phyloP scores from a whole-genome alignment of 2,797 vertebrate genomes.

The Sciurus vulgaris region DNA sequence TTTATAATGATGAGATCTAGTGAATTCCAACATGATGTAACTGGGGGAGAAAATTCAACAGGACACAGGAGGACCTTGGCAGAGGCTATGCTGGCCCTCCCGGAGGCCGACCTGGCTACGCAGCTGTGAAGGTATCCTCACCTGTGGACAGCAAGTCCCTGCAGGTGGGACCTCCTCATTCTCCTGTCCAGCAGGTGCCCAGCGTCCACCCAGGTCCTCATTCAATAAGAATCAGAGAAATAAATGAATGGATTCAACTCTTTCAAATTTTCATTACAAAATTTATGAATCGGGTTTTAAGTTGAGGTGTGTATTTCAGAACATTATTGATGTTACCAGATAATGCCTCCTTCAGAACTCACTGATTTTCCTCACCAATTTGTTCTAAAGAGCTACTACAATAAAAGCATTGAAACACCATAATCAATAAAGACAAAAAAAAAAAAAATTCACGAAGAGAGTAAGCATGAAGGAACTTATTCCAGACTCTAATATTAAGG shows the following conservation, averaged over 20 bases:
- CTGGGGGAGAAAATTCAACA: neutral
- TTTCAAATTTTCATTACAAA: constrained; percentile 3
- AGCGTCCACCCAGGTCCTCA: neutral
- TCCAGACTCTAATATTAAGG: neutral
- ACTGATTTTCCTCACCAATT: neutral
- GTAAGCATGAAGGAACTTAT: neutral
- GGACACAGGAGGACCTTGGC: rapidly evolving
- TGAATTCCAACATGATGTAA: neutral
- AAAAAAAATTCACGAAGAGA: neutral
- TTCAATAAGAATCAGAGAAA: neutral
- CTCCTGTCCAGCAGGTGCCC: neutral
- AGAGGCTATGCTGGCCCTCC: neutral
- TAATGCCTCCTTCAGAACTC: neutral
- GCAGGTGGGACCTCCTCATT: rapidly evolving
- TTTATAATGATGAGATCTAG: neutral
- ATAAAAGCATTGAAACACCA: neutral
- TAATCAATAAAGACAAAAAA: neutral
- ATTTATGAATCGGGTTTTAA: neutral
- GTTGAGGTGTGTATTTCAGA: constrained; percentile 8
- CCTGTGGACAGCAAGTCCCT: too few species aligned
- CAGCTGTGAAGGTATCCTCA: neutral
- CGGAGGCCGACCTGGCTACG: neutral
- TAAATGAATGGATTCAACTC: neutral
- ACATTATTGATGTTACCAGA: neutral
- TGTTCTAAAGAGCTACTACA: neutral